phyloP scores from a whole-genome alignment of 2,888 invertebrate genomes.

The Cheilosia urbana region DNA sequence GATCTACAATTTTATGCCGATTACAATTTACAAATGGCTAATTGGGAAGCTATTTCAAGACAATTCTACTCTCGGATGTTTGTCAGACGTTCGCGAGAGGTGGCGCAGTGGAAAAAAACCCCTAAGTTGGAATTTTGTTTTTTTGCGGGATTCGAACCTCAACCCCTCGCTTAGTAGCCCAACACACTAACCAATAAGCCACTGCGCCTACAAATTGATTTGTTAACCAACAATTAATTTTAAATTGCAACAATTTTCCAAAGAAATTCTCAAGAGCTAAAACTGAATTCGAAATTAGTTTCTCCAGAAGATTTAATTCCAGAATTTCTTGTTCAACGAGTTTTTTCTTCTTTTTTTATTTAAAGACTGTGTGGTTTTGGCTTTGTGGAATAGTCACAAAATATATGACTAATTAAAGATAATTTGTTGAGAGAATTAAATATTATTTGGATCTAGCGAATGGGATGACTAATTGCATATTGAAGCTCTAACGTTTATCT shows the following conservation, averaged over 20 bases:
- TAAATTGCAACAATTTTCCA: slow-evolving; percentile 27
- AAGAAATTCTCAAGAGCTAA: background rate
- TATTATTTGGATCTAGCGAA: slow-evolving; percentile 33
- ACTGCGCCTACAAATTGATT: too few species aligned
- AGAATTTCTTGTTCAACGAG: slow-evolving; percentile 53
- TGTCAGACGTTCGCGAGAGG: too few species aligned
- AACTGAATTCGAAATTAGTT: background rate
- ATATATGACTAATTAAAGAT: slow-evolving; percentile 40
- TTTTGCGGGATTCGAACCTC: too few species aligned
- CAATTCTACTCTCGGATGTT: too few species aligned
- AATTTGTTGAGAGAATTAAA: slow-evolving; percentile 13
- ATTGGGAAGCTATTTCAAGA: too few species aligned
- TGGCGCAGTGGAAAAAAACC: too few species aligned
- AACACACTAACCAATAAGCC: too few species aligned
- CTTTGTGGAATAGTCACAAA: slow-evolving; percentile 10
- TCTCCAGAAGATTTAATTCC: slow-evolving; percentile 11
- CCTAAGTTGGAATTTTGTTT: too few species aligned
- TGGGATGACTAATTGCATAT: background rate
- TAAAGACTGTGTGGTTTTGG: slow-evolving; percentile 11
- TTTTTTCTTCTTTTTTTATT: slow-evolving; percentile 22
- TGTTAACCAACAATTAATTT: background rate
- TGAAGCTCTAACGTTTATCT: background rate
- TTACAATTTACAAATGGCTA: too few species aligned
- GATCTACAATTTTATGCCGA: too few species aligned
- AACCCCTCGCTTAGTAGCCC: too few species aligned